Percentiles rank a stretch among this genome's conserved stretches.
phyloP scores from a whole-genome alignment of 1,140 invertebrate species.

The Trachymyrmex cornetzi region DNA sequence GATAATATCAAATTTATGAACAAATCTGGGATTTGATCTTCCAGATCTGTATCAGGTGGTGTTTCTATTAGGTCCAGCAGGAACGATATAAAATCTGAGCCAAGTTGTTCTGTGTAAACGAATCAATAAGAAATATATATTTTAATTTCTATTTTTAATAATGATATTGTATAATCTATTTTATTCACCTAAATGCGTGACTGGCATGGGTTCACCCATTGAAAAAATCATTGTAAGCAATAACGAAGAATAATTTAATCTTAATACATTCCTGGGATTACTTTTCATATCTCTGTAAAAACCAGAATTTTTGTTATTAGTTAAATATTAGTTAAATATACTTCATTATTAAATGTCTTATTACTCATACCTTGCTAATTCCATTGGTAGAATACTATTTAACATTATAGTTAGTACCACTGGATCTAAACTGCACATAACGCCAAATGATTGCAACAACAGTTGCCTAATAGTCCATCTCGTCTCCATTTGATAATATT shows the following conservation, averaged over 20 bases:
- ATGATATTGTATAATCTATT: slow-evolving; percentile 60
- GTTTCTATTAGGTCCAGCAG: slow-evolving; percentile 93
- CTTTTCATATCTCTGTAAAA: slow-evolving; percentile 90
- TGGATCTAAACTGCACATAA: slow-evolving; percentile 94
- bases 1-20: slow-evolving; percentile 94
- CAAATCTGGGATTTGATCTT: slow-evolving; percentile 93
- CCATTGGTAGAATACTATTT: slow-evolving; percentile 94
- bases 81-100: slow-evolving; percentile 92
- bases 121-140: slow-evolving; percentile 2
- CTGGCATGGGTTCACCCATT: slow-evolving; percentile 94
- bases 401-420: slow-evolving; percentile 93
- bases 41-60: slow-evolving; percentile 91
- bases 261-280: slow-evolving; percentile 90
- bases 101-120: slow-evolving; percentile 92
- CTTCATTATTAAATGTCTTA: neutral
- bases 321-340: slow-evolving; percentile 4
- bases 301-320: slow-evolving; percentile 49
- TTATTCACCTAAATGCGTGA: slow-evolving; percentile 92
- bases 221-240: slow-evolving; percentile 95
- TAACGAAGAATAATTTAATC: slow-evolving; percentile 91
- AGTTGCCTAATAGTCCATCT: slow-evolving; percentile 93
- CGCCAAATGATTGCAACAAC: slow-evolving; percentile 94
- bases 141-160: slow-evolving; percentile 33
- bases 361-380: slow-evolving; percentile 90
- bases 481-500: slow-evolving; percentile 97